phyloP scores from a whole-genome alignment of 1,140 invertebrate genomes.

The Archivesica marissinica region DNA sequence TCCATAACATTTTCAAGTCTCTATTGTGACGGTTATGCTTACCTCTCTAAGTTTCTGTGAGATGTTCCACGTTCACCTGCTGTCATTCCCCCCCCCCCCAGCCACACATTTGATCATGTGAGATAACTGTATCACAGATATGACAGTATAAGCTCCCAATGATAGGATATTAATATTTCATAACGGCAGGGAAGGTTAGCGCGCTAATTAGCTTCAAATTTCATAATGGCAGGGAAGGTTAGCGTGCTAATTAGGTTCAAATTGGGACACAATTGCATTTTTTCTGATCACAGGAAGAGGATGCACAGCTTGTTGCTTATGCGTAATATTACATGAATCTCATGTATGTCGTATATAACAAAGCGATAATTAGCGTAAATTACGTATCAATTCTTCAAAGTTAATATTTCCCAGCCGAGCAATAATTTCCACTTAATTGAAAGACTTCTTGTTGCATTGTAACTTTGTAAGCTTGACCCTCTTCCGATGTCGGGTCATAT shows the following conservation, averaged over 20 bases:
- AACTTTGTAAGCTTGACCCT: not conserved
- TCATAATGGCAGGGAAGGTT: not conserved
- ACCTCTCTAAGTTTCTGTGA: not conserved
- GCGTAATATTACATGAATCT: conserved; percentile 38
- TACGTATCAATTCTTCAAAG: not conserved
- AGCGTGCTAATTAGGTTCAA: conserved; percentile 50
- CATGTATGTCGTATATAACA: not conserved
- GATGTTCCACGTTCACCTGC: not conserved
- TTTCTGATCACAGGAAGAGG: not conserved
- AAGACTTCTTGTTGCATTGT: too few species aligned
- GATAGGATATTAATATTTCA: not conserved
- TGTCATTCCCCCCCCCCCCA: not conserved
- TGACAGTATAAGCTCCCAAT: not conserved
- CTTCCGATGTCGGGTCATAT: not conserved
- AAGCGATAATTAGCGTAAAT: conserved; percentile 27
- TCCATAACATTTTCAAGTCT: conserved; percentile 10
- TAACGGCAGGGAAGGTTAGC: not conserved
- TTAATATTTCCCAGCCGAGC: too few species aligned
- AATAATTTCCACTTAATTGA: too few species aligned
- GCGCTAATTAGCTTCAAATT: too few species aligned
- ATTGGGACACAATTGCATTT: conserved; percentile 38
- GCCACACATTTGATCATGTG: not conserved
- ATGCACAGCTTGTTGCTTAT: not conserved
- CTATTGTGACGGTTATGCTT: too few species aligned
- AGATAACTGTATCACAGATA: not conserved